Conservation (phyloP, 2,888 invertebrate genomes). For the Arrhopalites spinosus region DNA sequence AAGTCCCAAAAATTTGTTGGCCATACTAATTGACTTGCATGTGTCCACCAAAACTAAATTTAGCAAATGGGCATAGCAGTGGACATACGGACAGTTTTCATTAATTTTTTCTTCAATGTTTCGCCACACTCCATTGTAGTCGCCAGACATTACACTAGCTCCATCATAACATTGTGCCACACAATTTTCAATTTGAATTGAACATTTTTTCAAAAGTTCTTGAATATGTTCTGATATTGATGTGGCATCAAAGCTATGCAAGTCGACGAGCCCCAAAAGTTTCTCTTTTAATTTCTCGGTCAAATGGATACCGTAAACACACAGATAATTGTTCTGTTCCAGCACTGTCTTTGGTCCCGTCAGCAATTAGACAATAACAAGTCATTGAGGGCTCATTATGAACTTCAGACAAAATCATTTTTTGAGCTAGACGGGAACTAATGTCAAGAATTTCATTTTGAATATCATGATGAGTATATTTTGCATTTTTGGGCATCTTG, state of each 20-base stretch:
- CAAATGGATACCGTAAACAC: not conserved
- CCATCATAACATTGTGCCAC: slow-evolving; percentile 7
- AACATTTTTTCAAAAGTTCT: not conserved
- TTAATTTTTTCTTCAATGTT: not conserved
- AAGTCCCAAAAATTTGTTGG: not conserved
- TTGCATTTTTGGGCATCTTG: slow-evolving; percentile 3
- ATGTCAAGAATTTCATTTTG: slow-evolving; percentile 8
- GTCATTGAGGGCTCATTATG: no score
- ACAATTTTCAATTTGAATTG: not conserved
- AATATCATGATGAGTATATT: not conserved
- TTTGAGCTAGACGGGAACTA: not conserved
- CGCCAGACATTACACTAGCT: slow-evolving; percentile 5
- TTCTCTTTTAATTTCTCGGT: not conserved
- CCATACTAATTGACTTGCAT: not conserved
- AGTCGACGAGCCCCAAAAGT: not conserved
- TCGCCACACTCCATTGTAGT: not conserved
- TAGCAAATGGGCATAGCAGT: slow-evolving; percentile 9
- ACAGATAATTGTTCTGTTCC: not conserved
- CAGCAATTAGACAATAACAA: not conserved
- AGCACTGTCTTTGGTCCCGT: not conserved
- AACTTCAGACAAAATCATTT: no score
- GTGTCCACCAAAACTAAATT: not conserved
- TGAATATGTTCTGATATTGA: not conserved
- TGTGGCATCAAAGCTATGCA: slow-evolving; percentile 7
- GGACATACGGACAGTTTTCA: not conserved